These are phyloP conservation scores for Cryptoblepharus egeriae DNA, from an alignment of 2,797 vertebrate genomes.

Conservation along the genomic window DNA sequence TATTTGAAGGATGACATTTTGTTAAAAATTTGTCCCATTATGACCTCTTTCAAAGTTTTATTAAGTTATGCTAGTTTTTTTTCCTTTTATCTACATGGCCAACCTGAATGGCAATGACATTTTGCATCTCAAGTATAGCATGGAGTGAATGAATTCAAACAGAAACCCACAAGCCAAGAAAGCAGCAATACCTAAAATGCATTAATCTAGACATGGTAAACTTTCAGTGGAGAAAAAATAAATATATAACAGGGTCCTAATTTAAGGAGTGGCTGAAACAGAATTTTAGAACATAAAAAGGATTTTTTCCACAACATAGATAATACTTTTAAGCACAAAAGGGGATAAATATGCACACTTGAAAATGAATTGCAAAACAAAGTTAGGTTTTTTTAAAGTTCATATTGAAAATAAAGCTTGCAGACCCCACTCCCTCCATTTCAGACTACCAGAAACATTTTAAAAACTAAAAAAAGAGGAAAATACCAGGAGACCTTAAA, in stretches of 20 bases:
- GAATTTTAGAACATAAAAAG: slow-evolving; percentile 31
- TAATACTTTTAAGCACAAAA: slow-evolving; percentile 30
- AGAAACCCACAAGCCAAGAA: slow-evolving; percentile 15
- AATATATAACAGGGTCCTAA: slow-evolving; percentile 14
- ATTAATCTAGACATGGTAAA: background rate
- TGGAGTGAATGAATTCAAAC: background rate
- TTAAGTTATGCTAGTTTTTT: background rate
- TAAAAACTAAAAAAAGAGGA: slow-evolving; percentile 42
- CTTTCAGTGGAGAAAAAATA: slow-evolving; percentile 14
- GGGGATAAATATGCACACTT: slow-evolving; percentile 50
- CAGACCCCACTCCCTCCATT: slow-evolving; percentile 65
- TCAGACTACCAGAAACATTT: slow-evolving; percentile 61
- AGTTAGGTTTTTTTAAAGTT: slow-evolving; percentile 17
- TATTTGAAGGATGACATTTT: background rate
- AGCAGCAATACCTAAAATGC: slow-evolving; percentile 21
- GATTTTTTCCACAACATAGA: slow-evolving; percentile 15
- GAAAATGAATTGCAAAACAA: slow-evolving; percentile 54
- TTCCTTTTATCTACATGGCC: background rate
- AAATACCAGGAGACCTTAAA: too few relatives aligned
- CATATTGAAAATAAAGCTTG: slow-evolving; percentile 18
- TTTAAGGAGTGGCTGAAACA: slow-evolving; percentile 16
- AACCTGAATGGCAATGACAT: background rate
- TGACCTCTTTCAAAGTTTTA: background rate
- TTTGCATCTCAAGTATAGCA: background rate
- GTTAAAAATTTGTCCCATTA: background rate